These are phyloP conservation scores for Catamblyrhynchus diadema DNA, from an alignment of 2,797 vertebrate species.

Conservation along the genomic window DNA sequence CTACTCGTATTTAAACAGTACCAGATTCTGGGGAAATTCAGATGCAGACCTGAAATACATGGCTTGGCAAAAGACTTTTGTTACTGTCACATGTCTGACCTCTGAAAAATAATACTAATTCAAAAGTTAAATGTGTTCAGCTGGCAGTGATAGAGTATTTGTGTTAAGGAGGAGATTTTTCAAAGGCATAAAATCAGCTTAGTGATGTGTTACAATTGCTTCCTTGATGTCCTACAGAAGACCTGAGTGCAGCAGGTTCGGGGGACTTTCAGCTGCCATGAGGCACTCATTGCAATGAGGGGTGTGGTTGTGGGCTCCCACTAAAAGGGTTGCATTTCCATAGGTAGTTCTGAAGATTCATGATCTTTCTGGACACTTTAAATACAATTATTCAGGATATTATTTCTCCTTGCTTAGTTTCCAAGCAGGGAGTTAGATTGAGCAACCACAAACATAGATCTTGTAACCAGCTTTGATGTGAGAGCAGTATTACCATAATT, in stretches of 20 bases:
- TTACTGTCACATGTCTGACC: conserved; percentile 26
- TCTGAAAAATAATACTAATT: conserved; percentile 53
- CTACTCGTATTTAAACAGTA: neutral
- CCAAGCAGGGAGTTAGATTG: neutral
- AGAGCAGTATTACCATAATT: neutral
- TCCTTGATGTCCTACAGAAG: neutral
- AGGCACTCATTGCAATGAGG: neutral
- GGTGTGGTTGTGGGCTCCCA: neutral
- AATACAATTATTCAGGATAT: neutral
- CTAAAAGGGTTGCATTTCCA: neutral
- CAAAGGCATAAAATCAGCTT: neutral
- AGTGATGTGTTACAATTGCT: neutral
- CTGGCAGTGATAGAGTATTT: conserved; percentile 36
- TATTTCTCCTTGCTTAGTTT: neutral
- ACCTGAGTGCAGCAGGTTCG: neutral
- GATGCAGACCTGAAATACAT: conserved; percentile 4
- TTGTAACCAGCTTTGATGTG: neutral
- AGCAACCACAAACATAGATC: neutral
- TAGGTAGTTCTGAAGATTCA: neutral
- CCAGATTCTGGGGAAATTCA: conserved; percentile 18
- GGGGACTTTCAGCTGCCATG: neutral
- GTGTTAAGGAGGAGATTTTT: conserved; percentile 34
- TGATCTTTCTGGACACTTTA: neutral
- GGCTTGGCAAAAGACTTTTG: conserved; percentile 23
- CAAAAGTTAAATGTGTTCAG: conserved; percentile 33